Evolutionary conservation across 2,113 vertebrate species (phyloP), one percentile per base, ranked within the genome.

Genomic region (Hyla sarda): DNA sequence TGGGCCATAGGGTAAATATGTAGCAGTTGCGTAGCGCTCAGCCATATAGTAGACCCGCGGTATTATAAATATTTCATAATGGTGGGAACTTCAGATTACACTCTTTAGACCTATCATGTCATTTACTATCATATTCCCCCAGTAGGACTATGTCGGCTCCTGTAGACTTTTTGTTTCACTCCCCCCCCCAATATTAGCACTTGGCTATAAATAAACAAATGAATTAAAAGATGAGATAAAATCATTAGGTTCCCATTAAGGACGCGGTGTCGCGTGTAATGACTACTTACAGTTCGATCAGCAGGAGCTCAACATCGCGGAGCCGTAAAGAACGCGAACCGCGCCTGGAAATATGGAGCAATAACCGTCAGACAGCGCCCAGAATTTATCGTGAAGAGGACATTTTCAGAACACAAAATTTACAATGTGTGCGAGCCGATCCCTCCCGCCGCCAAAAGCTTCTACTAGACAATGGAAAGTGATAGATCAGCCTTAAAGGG

Each of bases 231-330:
- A 23, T 71, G 32, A 71, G 2, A 21, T 71, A 41, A 71, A 71
- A 71, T 71, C 67, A 23, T 71, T 74, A 47, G 23, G 17, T 74
- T 74, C 41, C 45, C 72, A 74, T 47, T 74, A 48, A 47, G 72
- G 16, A 47, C 7, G 30, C 72, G 23, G 6, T 74, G 3, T 21
- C 45, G 25, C 48, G 37, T 74, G 72, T 74, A 74, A 74, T 74
- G 41, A 74, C 10, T 16, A 8, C 72, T 74, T 47, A 74, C 47
- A 47, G 23, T 25, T 48, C 37, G 41, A 74, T 74, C 48, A 48
- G 72, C 37, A 25, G 41, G n/a, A 47, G 72, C 72, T 47, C 32
- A 48, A 74, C 41, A 7, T 74, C 72, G 25, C 21, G 2, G 37
- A 0, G 12, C 72, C 72, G 48, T 74, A 74, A 74, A 74, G 72